phyloP scores from a whole-genome alignment of 2,113 vertebrate species.

The Dicentrarchus labrax region DNA sequence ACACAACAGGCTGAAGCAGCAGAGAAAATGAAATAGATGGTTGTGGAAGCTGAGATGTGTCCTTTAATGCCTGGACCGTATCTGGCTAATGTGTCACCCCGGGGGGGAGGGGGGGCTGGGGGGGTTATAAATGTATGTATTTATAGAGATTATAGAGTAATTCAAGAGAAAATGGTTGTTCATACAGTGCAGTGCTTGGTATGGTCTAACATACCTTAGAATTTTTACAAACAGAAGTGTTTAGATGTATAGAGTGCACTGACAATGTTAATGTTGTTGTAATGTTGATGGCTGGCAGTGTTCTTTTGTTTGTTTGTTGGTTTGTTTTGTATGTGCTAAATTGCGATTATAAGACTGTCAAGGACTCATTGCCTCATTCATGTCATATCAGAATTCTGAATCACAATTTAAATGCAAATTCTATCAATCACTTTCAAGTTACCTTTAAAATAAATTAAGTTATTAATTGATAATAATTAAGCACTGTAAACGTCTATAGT shows the following conservation, averaged over 20 bases:
- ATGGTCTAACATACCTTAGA: neutral
- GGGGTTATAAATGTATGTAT: neutral
- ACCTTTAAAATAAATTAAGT: too few relatives aligned
- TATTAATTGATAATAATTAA: too few relatives aligned
- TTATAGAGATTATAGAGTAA: too few relatives aligned
- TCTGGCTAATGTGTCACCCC: neutral
- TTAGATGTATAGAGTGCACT: too few relatives aligned
- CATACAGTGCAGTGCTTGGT: neutral
- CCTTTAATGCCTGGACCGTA: conserved; percentile 4
- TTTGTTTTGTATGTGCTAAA: neutral
- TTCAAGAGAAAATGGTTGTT: neutral
- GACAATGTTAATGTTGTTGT: too few relatives aligned
- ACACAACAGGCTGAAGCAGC: conserved; percentile 31
- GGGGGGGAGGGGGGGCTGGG: too few relatives aligned
- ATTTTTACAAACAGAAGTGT: too few relatives aligned
- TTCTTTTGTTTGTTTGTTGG: too few relatives aligned
- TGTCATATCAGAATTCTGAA: neutral
- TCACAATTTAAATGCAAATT: neutral
- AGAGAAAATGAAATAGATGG: conserved; percentile 44
- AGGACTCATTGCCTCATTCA: neutral
- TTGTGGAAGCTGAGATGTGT: conserved; percentile 40
- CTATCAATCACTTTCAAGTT: too few relatives aligned
- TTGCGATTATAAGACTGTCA: neutral
- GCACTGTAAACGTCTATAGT: too few relatives aligned
- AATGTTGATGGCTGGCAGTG: too few relatives aligned